Conservation (phyloP, 1,140 invertebrate genomes). For the Megathymus violae region DNA sequence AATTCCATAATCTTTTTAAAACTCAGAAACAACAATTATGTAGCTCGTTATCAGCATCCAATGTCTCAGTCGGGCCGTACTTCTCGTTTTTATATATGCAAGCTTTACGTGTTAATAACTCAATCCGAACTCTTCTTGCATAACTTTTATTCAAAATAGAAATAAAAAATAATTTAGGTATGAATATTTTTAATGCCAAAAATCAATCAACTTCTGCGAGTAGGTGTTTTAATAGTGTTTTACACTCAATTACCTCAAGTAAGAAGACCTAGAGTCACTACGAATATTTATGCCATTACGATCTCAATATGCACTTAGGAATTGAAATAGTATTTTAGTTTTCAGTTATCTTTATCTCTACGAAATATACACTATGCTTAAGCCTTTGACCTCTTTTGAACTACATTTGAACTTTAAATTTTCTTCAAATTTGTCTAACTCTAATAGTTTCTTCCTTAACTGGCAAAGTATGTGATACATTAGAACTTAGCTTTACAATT, state of each 20-base stretch:
- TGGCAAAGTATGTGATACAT: not conserved
- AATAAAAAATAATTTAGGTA: not conserved
- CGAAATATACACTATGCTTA: not conserved
- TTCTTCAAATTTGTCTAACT: no score
- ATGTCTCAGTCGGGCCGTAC: no score
- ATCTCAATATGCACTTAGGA: slow-evolving; percentile 27
- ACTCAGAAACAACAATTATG: no score
- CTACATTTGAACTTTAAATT: not conserved
- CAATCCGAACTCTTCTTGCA: not conserved
- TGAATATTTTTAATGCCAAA: not conserved
- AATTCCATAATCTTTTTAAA: no score
- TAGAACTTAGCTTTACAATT: not conserved
- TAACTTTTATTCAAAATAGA: not conserved
- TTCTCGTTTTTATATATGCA: no score
- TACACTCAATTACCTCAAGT: no score
- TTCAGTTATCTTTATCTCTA: not conserved
- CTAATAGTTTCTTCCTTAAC: no score
- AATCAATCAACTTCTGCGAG: slow-evolving; percentile 15
- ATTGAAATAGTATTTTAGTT: slow-evolving; percentile 15
- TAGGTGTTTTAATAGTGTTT: not conserved
- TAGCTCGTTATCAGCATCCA: no score
- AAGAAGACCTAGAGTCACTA: slow-evolving; percentile 14
- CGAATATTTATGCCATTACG: slow-evolving; percentile 6
- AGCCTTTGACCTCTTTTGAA: not conserved
- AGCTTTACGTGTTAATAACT: no score